Percentiles rank a stretch among this genome's conserved stretches.
Evolutionary conservation across 2,888 invertebrate genomes (phyloP).

Genomic region (Himalopsyche anomala): DNA sequence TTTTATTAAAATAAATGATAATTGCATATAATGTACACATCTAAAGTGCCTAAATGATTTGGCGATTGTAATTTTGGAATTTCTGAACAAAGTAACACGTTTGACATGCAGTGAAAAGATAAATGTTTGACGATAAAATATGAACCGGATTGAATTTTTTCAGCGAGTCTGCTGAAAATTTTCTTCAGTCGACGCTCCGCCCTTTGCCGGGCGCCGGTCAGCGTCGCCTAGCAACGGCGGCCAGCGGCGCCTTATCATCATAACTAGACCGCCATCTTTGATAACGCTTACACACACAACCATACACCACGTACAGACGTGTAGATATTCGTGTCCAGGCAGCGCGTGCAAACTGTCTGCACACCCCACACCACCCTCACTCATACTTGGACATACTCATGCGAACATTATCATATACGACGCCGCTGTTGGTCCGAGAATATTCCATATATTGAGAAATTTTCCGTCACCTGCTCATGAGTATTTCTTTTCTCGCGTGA

Average conservation of each 20-base stretch:
- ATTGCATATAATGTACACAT: too few relatives aligned
- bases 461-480: neutral
- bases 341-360: constrained; percentile 19
- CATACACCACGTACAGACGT: constrained; percentile 23
- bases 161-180: neutral
- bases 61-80: too few relatives aligned
- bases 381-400: neutral
- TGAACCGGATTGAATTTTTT: neutral
- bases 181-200: constrained; percentile 53
- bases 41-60: too few relatives aligned
- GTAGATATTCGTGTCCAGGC: constrained; percentile 18
- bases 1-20: too few relatives aligned
- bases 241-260: constrained; percentile 74
- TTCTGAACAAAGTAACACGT: too few relatives aligned
- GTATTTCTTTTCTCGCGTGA: neutral
- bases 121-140: neutral
- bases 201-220: constrained; percentile 60
- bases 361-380: constrained; percentile 45
- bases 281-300: constrained; percentile 67
- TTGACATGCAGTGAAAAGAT: too few relatives aligned
- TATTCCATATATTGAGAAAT: constrained; percentile 26
- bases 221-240: constrained; percentile 75
- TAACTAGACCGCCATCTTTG: constrained; percentile 75
- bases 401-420: constrained; percentile 18
- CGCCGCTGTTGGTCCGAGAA: constrained; percentile 26